phyloP scores from a whole-genome alignment of 2,888 invertebrate species.

The Tridacna gigas region DNA sequence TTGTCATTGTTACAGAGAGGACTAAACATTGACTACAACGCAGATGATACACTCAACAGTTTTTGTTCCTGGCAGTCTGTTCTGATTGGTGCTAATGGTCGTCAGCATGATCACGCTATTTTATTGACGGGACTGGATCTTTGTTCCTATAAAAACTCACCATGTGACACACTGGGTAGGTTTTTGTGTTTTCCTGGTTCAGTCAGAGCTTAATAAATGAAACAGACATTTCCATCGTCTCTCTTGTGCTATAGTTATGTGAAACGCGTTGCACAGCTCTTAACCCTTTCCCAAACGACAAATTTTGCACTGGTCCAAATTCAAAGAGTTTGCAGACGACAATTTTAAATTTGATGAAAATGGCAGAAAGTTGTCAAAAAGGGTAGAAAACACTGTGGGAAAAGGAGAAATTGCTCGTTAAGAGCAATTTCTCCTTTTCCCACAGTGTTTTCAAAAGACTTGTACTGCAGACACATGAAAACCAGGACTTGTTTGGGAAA shows the following conservation, averaged over 20 bases:
- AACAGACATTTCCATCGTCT: background rate
- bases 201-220: too few species aligned
- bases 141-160: slow-evolving; percentile 83
- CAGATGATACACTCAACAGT: slow-evolving; percentile 81
- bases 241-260: background rate
- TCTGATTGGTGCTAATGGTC: slow-evolving; percentile 76
- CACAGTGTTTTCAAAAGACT: background rate
- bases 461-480: background rate
- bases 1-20: slow-evolving; percentile 74
- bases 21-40: slow-evolving; percentile 78
- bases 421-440: background rate
- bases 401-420: background rate
- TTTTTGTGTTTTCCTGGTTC: background rate
- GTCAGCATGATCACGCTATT: slow-evolving; percentile 83
- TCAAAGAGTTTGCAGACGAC: background rate
- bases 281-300: background rate
- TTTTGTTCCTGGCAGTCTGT: slow-evolving; percentile 84
- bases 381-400: background rate
- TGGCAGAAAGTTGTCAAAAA: too few species aligned
- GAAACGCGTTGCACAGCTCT: background rate
- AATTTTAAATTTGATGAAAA: too few species aligned
- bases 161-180: slow-evolving; percentile 83
- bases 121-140: slow-evolving; percentile 82
- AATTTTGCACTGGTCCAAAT: too few species aligned
- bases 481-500: background rate